phyloP scores from a whole-genome alignment of 2,888 invertebrate species.

The Venusia cambrica region DNA sequence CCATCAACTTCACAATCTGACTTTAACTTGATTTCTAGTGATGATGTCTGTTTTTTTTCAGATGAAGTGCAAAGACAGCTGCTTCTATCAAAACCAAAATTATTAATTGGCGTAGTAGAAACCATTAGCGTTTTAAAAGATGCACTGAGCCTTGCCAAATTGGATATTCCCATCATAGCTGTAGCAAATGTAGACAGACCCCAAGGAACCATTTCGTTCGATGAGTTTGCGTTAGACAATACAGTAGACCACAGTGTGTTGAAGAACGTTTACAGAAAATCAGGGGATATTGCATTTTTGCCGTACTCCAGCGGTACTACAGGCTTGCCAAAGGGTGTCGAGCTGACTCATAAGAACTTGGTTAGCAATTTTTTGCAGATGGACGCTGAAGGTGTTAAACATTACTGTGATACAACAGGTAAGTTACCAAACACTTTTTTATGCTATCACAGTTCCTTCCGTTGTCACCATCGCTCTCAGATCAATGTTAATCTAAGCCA shows the following conservation, averaged over 20 bases:
- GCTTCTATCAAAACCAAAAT: constrained; percentile 79
- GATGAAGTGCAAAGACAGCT: constrained; percentile 87
- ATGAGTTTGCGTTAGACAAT: constrained; percentile 73
- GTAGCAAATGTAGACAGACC: constrained; percentile 52
- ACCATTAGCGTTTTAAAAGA: constrained; percentile 67
- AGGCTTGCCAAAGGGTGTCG: constrained; percentile 88
- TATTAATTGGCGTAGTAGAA: constrained; percentile 79
- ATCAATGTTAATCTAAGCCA: too few species aligned
- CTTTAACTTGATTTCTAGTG: too few species aligned
- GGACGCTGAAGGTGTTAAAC: constrained; percentile 41
- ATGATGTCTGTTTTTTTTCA: constrained; percentile 49
- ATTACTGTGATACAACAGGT: constrained; percentile 56
- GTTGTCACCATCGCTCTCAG: too few species aligned
- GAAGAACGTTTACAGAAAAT: constrained; percentile 49
- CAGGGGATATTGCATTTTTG: constrained; percentile 82
- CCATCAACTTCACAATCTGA: too few species aligned
- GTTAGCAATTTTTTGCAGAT: constrained; percentile 64
- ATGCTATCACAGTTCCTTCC: too few species aligned
- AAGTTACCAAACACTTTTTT: constrained; percentile 27
- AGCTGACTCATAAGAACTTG: constrained; percentile 81
- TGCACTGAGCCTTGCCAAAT: constrained; percentile 65
- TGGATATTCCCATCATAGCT: constrained; percentile 72
- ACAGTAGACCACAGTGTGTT: constrained; percentile 71
- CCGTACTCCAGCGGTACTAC: constrained; percentile 94
- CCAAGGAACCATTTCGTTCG: constrained; percentile 79